phyloP scores from a whole-genome alignment of 1,140 invertebrate species.

The Condylostylus longicornis region DNA sequence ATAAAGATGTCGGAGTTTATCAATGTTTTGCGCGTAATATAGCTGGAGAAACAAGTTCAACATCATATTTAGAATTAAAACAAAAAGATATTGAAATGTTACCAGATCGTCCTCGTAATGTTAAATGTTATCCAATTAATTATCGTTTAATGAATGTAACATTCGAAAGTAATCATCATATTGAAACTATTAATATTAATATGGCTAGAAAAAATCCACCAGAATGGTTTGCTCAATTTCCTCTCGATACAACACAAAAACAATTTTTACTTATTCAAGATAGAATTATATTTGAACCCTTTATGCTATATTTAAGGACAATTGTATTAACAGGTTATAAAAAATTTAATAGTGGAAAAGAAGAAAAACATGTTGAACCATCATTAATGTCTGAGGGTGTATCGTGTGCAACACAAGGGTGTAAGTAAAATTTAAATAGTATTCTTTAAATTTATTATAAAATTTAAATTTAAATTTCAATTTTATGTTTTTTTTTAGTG shows the following conservation, averaged over 20 bases:
- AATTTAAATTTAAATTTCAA: neutral
- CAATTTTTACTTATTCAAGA: conserved; percentile 26
- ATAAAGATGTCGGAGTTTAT: conserved; percentile 28
- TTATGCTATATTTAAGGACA: conserved; percentile 23
- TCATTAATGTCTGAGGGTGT: conserved; percentile 19
- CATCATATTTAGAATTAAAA: conserved; percentile 21
- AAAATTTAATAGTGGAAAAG: too few relatives aligned
- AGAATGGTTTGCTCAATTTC: conserved; percentile 17
- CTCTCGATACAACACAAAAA: conserved; percentile 25
- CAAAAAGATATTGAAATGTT: conserved; percentile 3
- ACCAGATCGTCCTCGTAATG: conserved; percentile 21
- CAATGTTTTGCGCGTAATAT: conserved; percentile 28
- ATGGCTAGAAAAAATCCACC: conserved; percentile 26
- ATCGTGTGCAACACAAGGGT: conserved; percentile 26
- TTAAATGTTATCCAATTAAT: conserved; percentile 28
- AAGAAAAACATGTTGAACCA: neutral
- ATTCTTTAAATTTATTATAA: neutral
- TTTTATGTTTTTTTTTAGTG: too few relatives aligned
- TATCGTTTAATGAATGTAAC: conserved; percentile 28
- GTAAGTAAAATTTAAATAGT: too few relatives aligned
- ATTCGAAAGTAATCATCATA: conserved; percentile 25
- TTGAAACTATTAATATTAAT: conserved; percentile 9
- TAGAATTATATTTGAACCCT: conserved; percentile 20
- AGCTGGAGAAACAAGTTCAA: conserved; percentile 23
- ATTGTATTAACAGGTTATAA: conserved; percentile 20